Evolutionary conservation across 2,888 invertebrate species (phyloP).

Genomic region (Ischnura elegans): DNA sequence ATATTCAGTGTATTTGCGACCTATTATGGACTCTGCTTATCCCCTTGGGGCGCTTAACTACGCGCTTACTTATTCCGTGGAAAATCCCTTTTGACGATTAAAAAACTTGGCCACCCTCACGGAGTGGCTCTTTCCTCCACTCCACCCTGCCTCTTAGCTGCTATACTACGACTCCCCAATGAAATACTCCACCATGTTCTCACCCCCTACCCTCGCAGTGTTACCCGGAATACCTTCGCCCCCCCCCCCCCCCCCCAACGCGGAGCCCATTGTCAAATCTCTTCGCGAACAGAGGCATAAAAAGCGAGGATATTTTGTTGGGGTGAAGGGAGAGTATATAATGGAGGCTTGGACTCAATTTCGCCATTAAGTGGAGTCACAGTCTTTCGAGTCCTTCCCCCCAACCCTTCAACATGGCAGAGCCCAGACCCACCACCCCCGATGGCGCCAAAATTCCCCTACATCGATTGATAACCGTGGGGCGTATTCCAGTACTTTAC

Average conservation of each 20-base stretch:
- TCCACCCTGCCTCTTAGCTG: neutral
- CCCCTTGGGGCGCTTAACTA: neutral
- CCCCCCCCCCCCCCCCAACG: neutral
- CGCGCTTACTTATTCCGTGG: neutral
- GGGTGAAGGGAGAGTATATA: neutral
- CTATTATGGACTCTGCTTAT: too few species aligned
- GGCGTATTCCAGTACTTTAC: too few species aligned
- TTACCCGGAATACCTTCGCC: neutral
- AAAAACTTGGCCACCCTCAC: neutral
- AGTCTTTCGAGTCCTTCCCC: neutral
- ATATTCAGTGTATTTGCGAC: too few species aligned
- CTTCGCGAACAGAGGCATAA: neutral
- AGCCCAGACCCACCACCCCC: too few species aligned
- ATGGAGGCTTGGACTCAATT: slow-evolving; percentile 5
- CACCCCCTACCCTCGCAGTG: neutral
- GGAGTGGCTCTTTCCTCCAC: neutral
- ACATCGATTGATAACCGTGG: too few species aligned
- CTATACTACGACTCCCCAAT: neutral
- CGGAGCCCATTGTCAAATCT: neutral
- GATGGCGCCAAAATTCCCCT: too few species aligned
- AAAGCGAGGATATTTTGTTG: neutral
- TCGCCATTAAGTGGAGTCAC: neutral
- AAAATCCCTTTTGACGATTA: neutral
- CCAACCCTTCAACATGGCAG: neutral
- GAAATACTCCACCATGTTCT: neutral